Evolutionary conservation across 2,797 vertebrate genomes (phyloP).

Genomic region (Labeo calbasu): DNA sequence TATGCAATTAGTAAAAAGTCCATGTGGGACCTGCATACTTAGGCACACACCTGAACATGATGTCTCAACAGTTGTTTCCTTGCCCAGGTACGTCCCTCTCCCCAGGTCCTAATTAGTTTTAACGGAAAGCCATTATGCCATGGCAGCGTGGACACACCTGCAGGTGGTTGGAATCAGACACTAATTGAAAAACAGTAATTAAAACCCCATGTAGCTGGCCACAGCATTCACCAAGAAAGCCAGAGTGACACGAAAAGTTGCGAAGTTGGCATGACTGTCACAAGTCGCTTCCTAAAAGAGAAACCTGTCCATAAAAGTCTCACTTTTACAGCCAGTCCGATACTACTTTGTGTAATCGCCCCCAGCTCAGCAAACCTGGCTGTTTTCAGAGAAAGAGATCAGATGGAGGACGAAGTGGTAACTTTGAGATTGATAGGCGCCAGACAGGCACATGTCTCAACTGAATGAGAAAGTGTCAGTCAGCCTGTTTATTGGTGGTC

Average conservation of each 20-base stretch:
- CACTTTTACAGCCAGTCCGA: constrained; percentile 43
- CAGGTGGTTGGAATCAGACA: constrained; percentile 55
- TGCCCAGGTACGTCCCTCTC: constrained; percentile 55
- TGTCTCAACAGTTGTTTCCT: constrained; percentile 45
- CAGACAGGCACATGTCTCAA: constrained; percentile 34
- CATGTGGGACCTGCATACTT: constrained; percentile 1
- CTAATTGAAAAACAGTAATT: constrained; percentile 65
- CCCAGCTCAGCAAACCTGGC: constrained; percentile 16
- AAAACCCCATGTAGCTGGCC: constrained; percentile 55
- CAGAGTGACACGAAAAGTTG: constrained; percentile 36
- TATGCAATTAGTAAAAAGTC: not conserved
- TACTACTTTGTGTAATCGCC: constrained; percentile 53
- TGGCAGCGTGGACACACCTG: constrained; percentile 54
- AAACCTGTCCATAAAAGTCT: constrained; percentile 48
- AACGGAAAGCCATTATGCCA: constrained; percentile 58
- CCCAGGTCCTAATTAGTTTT: constrained; percentile 63
- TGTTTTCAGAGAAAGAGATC: constrained; percentile 32
- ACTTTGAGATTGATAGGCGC: constrained; percentile 52
- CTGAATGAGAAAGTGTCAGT: constrained; percentile 56
- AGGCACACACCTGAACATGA: constrained; percentile 30
- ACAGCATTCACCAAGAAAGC: constrained; percentile 22
- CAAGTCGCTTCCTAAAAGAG: constrained; percentile 21
- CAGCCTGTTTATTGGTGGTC: constrained; percentile 56
- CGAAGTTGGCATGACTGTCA: constrained; percentile 39
- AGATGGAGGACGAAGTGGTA: constrained; percentile 37